These are phyloP conservation scores for Agrilus planipennis DNA, from an alignment of 1,140 invertebrate genomes.

Conservation along the genomic window DNA sequence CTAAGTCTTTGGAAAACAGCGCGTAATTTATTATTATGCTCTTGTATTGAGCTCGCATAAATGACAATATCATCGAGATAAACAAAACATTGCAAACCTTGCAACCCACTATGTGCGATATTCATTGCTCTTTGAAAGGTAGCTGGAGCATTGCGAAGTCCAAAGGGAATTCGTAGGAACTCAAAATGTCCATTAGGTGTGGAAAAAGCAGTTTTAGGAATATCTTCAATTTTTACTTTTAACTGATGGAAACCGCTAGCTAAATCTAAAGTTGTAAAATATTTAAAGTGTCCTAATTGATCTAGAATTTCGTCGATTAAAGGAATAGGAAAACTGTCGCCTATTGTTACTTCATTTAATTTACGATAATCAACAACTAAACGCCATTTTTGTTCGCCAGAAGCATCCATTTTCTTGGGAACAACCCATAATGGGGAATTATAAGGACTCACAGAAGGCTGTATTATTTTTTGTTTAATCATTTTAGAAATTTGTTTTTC, in stretches of 20 bases:
- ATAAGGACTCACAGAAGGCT: constrained; percentile 21
- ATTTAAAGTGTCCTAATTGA: constrained; percentile 31
- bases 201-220: constrained; percentile 32
- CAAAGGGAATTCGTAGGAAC: constrained; percentile 11
- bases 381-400: constrained; percentile 24
- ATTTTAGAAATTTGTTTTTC: constrained; percentile 18
- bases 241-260: constrained; percentile 30
- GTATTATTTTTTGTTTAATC: constrained; percentile 18
- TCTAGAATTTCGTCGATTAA: constrained; percentile 36
- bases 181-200: constrained; percentile 12
- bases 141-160: constrained; percentile 10
- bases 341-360: constrained; percentile 24
- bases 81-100: constrained; percentile 11
- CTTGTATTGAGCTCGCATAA: constrained; percentile 25
- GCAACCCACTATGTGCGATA: constrained; percentile 9
- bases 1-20: constrained; percentile 18
- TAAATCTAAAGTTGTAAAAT: not conserved
- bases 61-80: constrained; percentile 38
- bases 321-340: constrained; percentile 37
- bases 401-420: constrained; percentile 26
- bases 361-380: no score
- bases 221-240: constrained; percentile 22
- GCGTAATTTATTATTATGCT: constrained; percentile 15
- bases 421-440: constrained; percentile 24
- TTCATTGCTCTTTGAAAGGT: constrained; percentile 12